phyloP scores from a whole-genome alignment of 2,113 vertebrate species.

The Oxyura jamaicensis region DNA sequence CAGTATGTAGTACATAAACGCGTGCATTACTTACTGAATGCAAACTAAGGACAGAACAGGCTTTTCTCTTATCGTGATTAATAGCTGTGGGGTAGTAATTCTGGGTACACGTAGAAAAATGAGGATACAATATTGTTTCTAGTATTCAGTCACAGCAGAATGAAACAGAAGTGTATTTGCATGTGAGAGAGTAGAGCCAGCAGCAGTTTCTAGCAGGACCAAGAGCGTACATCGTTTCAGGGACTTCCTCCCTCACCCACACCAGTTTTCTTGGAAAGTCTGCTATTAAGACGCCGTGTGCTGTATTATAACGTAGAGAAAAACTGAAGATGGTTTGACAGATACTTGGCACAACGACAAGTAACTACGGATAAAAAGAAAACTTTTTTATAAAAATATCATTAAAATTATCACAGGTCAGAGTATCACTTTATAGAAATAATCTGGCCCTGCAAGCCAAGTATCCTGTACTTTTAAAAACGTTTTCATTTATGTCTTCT shows the following conservation, averaged over 20 bases:
- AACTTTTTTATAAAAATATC: neutral
- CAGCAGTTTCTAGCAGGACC: neutral
- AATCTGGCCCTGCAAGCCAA: neutral
- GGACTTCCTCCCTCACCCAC: neutral
- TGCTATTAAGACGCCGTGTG: accelerated
- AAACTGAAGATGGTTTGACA: neutral
- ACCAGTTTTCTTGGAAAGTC: neutral
- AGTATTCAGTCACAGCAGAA: neutral
- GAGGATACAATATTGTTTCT: neutral
- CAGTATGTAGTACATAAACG: neutral
- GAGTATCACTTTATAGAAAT: neutral
- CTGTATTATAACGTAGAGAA: accelerated
- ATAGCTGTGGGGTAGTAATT: neutral
- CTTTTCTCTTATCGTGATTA: neutral
- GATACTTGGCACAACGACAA: neutral
- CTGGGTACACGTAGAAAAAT: neutral
- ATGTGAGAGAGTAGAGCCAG: neutral
- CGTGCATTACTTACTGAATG: neutral
- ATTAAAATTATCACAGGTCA: neutral
- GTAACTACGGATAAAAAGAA: neutral
- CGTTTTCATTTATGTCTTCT: neutral
- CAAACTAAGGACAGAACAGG: neutral
- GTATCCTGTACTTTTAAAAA: neutral
- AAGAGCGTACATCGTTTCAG: neutral
- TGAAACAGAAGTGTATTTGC: neutral